A percentile compares a stretch with the other conserved stretches of the same genome.
phyloP scores from a whole-genome alignment of 2,113 vertebrate species.

The Stegostoma tigrinum region DNA sequence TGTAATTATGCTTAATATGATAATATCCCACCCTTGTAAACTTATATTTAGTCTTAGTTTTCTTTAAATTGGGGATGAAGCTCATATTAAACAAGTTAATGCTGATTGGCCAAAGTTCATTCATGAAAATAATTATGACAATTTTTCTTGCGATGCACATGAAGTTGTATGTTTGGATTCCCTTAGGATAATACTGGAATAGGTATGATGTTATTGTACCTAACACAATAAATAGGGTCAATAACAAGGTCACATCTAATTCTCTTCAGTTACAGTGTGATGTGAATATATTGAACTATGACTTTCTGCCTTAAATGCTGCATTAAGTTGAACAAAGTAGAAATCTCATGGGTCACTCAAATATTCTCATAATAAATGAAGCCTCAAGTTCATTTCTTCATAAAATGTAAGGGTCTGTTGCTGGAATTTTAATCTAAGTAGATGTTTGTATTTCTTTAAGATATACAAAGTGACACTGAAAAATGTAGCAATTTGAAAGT shows the following conservation, averaged over 20 bases:
- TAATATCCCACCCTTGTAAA: not conserved
- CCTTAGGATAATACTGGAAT: not conserved
- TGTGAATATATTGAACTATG: not conserved
- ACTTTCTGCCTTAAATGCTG: not conserved
- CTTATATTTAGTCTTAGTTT: not conserved
- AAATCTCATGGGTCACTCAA: not conserved
- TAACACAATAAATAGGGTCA: not conserved
- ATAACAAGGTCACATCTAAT: not conserved
- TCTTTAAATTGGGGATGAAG: not conserved
- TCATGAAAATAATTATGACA: not conserved
- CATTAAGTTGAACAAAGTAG: not conserved
- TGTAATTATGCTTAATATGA: not conserved
- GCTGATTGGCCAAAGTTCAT: not conserved
- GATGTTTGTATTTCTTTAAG: not conserved
- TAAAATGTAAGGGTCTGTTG: not conserved
- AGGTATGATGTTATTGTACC: not conserved
- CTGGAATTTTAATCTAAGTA: not conserved
- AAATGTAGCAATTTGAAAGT: not conserved
- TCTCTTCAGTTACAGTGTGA: not conserved
- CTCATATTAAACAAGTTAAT: not conserved
- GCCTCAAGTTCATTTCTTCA: not conserved
- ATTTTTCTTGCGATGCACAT: not conserved
- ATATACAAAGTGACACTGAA: not conserved
- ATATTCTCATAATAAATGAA: not conserved
- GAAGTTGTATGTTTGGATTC: not conserved